A percentile compares a stretch with the other conserved stretches of the same genome.
phyloP scores from a whole-genome alignment of 1,140 invertebrate genomes.

The Trichomalopsis sarcophagae region DNA sequence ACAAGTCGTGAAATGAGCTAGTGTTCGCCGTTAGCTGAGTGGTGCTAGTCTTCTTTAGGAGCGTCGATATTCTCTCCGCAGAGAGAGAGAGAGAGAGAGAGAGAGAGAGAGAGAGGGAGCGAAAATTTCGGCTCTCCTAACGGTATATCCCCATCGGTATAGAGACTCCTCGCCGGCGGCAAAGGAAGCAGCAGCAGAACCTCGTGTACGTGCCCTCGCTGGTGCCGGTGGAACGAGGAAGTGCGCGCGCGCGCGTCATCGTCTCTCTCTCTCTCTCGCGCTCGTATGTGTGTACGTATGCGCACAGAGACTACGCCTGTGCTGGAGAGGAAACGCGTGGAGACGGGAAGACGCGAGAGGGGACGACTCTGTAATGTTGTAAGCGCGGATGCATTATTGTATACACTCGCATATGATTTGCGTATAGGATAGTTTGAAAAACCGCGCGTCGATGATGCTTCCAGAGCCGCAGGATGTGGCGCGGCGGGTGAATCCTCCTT shows the following conservation, averaged over 20 bases:
- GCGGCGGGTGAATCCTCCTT: too few relatives aligned
- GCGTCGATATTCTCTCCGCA: background rate
- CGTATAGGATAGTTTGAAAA: too few relatives aligned
- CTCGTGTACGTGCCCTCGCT: constrained; percentile 26
- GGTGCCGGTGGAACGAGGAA: constrained; percentile 22
- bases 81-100: background rate
- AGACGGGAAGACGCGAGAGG: constrained; percentile 21
- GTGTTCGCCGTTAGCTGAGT: too few relatives aligned
- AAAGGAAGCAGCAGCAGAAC: background rate
- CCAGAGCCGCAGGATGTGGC: too few relatives aligned
- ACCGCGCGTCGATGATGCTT: too few relatives aligned
- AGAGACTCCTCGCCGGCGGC: constrained; percentile 6
- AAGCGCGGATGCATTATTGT: too few relatives aligned
- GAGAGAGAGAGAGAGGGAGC: background rate
- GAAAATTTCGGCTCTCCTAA: background rate
- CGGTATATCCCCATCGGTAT: background rate
- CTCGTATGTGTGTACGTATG: background rate
- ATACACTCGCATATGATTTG: too few relatives aligned
- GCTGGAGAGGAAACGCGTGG: constrained; percentile 28
- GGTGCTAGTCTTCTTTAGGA: too few relatives aligned
- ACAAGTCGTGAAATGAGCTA: too few relatives aligned
- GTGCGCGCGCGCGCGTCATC: constrained; percentile 36
- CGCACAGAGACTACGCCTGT: background rate
- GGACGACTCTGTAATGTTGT: too few relatives aligned
- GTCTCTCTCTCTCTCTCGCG: background rate